Evolutionary conservation across 37 sponge, comb jelly and placozoan genomes (phyloP).

Genomic region (Petrosia ficiformis): DNA sequence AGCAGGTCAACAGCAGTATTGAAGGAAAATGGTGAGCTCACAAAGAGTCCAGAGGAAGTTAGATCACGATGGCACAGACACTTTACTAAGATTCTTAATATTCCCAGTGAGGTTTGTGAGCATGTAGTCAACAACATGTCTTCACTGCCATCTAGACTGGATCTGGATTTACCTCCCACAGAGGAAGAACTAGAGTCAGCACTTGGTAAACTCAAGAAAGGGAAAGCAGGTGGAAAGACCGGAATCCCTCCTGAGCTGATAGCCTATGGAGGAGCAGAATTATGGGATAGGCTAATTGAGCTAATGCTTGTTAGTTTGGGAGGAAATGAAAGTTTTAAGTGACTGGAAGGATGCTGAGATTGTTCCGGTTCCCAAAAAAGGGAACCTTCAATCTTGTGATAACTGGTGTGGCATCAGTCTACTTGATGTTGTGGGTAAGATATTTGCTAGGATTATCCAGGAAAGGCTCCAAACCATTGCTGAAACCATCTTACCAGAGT

Average conservation of each 20-base stretch:
- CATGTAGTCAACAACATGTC: slow-evolving; percentile 12
- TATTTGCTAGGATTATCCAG: too few relatives aligned
- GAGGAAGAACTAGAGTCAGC: slow-evolving; percentile 18
- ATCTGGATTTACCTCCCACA: slow-evolving; percentile 31
- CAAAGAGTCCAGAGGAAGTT: slow-evolving; percentile 31
- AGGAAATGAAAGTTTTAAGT: slow-evolving; percentile 14
- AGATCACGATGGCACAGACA: slow-evolving; percentile 8
- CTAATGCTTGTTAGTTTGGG: slow-evolving; percentile 29
- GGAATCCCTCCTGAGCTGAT: slow-evolving; percentile 37
- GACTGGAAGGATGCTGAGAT: slow-evolving; percentile 39
- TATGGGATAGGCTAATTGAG: slow-evolving; percentile 26
- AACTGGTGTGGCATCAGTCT: too few relatives aligned
- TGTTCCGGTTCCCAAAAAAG: slow-evolving; percentile 35
- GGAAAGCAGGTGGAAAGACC: slow-evolving; percentile 34
- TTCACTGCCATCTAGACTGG: not conserved
- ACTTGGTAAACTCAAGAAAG: slow-evolving; percentile 22
- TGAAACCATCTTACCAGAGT: too few relatives aligned
- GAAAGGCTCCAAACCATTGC: too few relatives aligned
- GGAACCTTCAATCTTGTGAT: too few relatives aligned
- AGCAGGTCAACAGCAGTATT: too few relatives aligned
- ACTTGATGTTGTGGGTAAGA: too few relatives aligned
- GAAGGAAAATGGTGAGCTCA: too few relatives aligned
- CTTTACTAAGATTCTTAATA: slow-evolving; percentile 15
- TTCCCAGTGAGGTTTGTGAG: slow-evolving; percentile 2
- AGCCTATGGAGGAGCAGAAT: slow-evolving; percentile 18